phyloP scores from a whole-genome alignment of 2,888 invertebrate genomes.

The Hemistola chrysoprasaria region DNA sequence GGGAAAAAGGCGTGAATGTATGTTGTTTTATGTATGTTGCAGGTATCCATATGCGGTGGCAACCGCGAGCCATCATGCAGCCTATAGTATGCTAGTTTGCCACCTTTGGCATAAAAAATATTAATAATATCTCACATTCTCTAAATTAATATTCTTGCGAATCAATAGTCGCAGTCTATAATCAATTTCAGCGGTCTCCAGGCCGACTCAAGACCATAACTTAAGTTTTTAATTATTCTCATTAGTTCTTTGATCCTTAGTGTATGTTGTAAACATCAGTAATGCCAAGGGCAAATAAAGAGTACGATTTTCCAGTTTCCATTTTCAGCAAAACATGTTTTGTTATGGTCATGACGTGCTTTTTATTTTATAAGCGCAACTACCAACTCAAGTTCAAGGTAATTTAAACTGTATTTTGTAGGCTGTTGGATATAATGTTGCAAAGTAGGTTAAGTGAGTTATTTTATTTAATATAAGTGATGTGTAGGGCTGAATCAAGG shows the following conservation, averaged over 20 bases:
- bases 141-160: too few species aligned
- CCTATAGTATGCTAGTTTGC: too few species aligned
- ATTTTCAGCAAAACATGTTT: constrained; percentile 77
- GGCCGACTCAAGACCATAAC: too few species aligned
- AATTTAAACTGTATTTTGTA: constrained; percentile 22
- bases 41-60: too few species aligned
- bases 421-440: constrained; percentile 15
- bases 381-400: constrained; percentile 7
- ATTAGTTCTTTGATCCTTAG: constrained; percentile 10
- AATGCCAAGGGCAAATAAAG: constrained; percentile 68
- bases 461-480: constrained; percentile 34
- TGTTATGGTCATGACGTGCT: constrained; percentile 44
- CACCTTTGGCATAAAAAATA: too few species aligned
- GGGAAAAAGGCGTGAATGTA: too few species aligned
- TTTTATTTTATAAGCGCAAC: constrained; percentile 26
- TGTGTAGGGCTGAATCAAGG: constrained; percentile 65
- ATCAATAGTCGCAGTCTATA: too few species aligned
- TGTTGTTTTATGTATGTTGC: too few species aligned
- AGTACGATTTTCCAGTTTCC: constrained; percentile 73
- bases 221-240: background rate
- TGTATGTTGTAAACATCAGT: constrained; percentile 35
- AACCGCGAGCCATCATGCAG: too few species aligned
- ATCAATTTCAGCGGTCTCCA: too few species aligned
- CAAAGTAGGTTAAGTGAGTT: constrained; percentile 18
- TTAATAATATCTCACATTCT: too few species aligned